Evolutionary conservation across 2,113 vertebrate genomes (phyloP), one percentile per base, ranked within the genome.

Genomic region (Phaethornis superciliosus): DNA sequence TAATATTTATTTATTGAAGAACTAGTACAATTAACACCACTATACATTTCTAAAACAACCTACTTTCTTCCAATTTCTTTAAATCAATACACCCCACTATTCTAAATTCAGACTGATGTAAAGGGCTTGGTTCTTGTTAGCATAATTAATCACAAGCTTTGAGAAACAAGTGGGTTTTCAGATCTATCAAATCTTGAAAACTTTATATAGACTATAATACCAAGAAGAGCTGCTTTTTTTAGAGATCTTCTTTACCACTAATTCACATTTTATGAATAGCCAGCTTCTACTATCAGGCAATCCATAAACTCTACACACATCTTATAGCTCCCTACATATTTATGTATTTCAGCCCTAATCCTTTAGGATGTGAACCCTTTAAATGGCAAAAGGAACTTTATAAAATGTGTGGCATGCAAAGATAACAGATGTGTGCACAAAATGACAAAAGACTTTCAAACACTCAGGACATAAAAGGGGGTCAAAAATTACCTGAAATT

Each of bases 1-100:
- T 26, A 85, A 72, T 8, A 76, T 12, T 63, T 28, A 76, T 12
- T 12, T 62, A 74, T 15, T 30, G 42, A 82, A 78, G n/a, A 87
- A 64, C 3, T 18, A 40, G 13, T 47, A 65, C 6, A 90, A 51
- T 12, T 54, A 32, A 51, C 12, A 70, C 10, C 17, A 33, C 23
- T n/a, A 33, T 10, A 46, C 2, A 42, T 15, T 76, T 75, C 22
- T 76, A 52, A 58, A 81, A 59, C 32, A 42, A 63, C 4, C 10
- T 90, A 8, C 17, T 64, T 69, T 52, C 59, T 56, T 44, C 17
- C 6, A 9, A 30, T 63, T 40, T 51, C n/a, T 42, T 69, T 77
- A 15, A 20, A 44, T 8, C 0, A 1, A 33, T 35, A 52, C 3
- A 52, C 4, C 32, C 40, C 6, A 37, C 10, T 63, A 16, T 7